Conservation (phyloP, 2,888 invertebrate species). For the Actias luna region DNA sequence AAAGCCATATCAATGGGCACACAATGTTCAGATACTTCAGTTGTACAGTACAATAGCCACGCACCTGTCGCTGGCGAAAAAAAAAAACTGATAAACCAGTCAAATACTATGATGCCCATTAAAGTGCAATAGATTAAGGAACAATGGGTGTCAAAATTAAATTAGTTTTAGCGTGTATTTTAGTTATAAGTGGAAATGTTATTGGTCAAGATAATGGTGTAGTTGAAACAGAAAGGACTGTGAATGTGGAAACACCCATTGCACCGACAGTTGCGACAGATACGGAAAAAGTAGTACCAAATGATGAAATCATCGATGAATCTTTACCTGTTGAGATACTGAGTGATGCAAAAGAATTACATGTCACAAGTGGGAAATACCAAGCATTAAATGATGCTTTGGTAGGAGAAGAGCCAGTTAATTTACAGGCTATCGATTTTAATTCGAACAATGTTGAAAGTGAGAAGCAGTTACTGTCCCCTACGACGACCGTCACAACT, state of each 20-base stretch:
- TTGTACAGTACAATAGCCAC: constrained; percentile 58
- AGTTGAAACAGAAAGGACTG: constrained; percentile 48
- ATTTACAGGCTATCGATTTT: constrained; percentile 54
- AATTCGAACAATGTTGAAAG: constrained; percentile 49
- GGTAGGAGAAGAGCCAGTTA: constrained; percentile 47
- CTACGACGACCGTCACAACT: constrained; percentile 52
- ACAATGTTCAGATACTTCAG: constrained; percentile 62
- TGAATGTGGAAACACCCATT: constrained; percentile 35
- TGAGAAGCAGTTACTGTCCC: constrained; percentile 54
- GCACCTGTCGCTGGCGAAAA: constrained; percentile 62
- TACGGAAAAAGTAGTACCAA: constrained; percentile 30
- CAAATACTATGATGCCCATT: constrained; percentile 62
- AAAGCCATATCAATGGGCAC: constrained; percentile 70
- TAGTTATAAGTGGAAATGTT: constrained; percentile 65
- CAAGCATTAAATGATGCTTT: constrained; percentile 59
- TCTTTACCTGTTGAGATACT: constrained; percentile 50
- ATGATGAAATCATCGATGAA: constrained; percentile 40
- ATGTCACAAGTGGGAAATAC: constrained; percentile 69
- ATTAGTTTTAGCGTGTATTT: constrained; percentile 54
- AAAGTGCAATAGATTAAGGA: constrained; percentile 35
- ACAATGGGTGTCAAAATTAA: constrained; percentile 68
- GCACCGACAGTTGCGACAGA: constrained; percentile 13
- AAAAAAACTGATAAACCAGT: constrained; percentile 47
- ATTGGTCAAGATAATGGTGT: constrained; percentile 58
- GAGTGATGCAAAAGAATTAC: constrained; percentile 42